Base-by-base conservation (phyloP, 2,888 invertebrate species). In the Volucella bombylans region DNA sequence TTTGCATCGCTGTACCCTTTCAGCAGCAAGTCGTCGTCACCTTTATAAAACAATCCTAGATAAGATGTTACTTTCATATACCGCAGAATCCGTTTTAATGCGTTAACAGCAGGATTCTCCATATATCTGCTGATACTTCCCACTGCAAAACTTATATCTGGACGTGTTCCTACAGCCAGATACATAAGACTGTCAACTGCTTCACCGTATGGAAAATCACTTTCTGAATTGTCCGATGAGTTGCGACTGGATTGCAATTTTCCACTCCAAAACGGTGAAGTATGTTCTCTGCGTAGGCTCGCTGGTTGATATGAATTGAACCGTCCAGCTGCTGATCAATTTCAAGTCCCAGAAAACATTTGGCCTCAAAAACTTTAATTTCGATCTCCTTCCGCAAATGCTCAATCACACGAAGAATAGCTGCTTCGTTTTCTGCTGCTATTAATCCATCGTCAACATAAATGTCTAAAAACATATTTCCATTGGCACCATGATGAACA, bases 381-480 rank as follows among this genome's bases (percentile, higher is more conserved):
- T 18, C 18, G 18, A 18, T 1, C 18, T 18, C 18, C 18, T 18
- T 18, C 18, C 1, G 18, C 18, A 18, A 18, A 18, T 18, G 18
- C 18, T 18, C 18, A 18, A 18, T 18, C 18, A 18, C 18, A 18
- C 18, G 18, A 18, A 18, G 1, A 18, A 18, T 18, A 18, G 18
- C 18, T 18, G 18, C 18, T 18, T 18, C 18, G 55, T 74, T 69
- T 8, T 52, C 71, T 39, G 87, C 77, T 11, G 82, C 80, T 12
- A 89, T 86, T 9, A 88, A 49, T 9, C 88, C 88, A 74, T 88
- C 88, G 68, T 89, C 89, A 45, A 89, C 87, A 81, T 88, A 89
- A 39, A 88, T 82, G 6, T 87, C 87, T 8, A 89, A 39, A 14
- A 88, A 79, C 6, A 87, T 68, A 11, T 54, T 71, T n/a, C 57